phyloP scores from a whole-genome alignment of 2,113 vertebrate species.

The Asarcornis scutulata region DNA sequence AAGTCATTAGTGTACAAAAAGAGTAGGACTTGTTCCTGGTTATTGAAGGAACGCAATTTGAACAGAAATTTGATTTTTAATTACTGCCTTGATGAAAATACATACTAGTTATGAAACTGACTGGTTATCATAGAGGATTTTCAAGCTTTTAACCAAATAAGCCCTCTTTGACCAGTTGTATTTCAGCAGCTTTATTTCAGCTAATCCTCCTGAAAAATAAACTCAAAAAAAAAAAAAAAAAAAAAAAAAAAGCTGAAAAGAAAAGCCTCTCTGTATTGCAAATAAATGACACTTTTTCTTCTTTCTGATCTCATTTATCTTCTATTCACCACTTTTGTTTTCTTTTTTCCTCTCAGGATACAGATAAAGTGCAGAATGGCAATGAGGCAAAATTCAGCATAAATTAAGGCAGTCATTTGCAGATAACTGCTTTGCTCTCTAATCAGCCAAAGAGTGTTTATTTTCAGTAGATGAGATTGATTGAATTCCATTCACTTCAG shows the following conservation, averaged over 20 bases:
- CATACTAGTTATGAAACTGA: background rate
- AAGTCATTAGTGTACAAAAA: background rate
- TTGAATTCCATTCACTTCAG: background rate
- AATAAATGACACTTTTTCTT: background rate
- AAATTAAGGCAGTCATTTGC: slow-evolving; percentile 17
- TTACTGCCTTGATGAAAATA: background rate
- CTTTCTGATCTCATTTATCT: background rate
- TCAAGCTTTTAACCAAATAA: background rate
- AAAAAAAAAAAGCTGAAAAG: background rate
- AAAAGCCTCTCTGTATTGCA: background rate
- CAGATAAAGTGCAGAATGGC: background rate
- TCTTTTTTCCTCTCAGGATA: background rate
- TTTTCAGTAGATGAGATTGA: slow-evolving; percentile 1
- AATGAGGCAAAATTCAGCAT: slow-evolving; percentile 28
- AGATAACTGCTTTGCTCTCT: slow-evolving; percentile 4
- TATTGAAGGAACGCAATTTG: background rate
- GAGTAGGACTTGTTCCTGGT: background rate
- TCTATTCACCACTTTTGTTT: background rate
- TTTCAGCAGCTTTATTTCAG: background rate
- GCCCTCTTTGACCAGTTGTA: background rate
- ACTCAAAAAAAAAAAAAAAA: background rate
- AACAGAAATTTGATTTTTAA: background rate
- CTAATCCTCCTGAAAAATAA: background rate
- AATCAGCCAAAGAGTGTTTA: background rate
- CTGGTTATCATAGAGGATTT: background rate